Conservation (phyloP, 2,888 invertebrate species). For the Platerodrilus igneus region DNA sequence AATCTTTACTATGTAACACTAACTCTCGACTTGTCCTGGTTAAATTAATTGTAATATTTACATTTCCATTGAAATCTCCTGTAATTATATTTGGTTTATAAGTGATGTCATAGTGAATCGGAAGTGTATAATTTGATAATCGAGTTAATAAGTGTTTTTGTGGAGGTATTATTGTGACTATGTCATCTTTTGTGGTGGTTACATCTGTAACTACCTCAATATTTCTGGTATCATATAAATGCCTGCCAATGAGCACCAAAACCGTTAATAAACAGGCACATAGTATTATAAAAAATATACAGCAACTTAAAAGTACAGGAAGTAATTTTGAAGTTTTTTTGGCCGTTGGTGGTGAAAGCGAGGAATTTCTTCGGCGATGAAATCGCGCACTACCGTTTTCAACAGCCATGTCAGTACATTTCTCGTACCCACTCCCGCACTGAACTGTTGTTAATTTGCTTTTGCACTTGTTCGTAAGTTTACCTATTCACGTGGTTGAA, state of each 20-base stretch:
- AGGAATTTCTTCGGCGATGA: conserved; percentile 12
- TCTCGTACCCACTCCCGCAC: too few species aligned
- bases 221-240: conserved; percentile 25
- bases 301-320: conserved; percentile 39
- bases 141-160: conserved; percentile 35
- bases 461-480: too few species aligned
- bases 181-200: neutral
- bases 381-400: conserved; percentile 18
- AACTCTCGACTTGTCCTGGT: conserved; percentile 28
- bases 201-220: neutral
- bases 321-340: conserved; percentile 5
- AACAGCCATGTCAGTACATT: conserved; percentile 19
- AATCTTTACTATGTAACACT: conserved; percentile 38
- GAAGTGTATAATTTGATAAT: conserved; percentile 56
- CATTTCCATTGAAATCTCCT: conserved; percentile 57
- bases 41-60: conserved; percentile 39
- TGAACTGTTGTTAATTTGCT: too few species aligned
- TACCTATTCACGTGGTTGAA: too few species aligned
- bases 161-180: neutral
- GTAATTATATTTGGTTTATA: conserved; percentile 59
- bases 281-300: conserved; percentile 40
- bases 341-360: conserved; percentile 6
- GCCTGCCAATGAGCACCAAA: conserved; percentile 42
- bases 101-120: conserved; percentile 60
- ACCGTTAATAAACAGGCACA: conserved; percentile 41